Evolutionary conservation across 2,888 invertebrate species (phyloP).

Genomic region (Pycnomerus fuliginosus): DNA sequence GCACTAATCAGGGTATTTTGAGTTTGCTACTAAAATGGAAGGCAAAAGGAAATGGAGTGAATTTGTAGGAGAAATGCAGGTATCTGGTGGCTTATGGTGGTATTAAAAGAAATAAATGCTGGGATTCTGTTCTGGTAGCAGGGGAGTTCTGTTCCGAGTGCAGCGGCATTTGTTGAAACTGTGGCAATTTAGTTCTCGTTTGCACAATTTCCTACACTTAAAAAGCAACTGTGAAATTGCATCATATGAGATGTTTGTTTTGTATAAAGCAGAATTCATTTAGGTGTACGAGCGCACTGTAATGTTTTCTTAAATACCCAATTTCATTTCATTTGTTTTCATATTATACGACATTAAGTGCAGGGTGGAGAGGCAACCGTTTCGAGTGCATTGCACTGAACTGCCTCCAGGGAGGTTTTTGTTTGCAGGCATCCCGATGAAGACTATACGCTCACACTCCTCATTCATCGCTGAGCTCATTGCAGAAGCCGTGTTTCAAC

Average conservation of each 20-base stretch:
- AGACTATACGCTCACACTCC: not conserved
- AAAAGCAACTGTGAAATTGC: constrained; percentile 25
- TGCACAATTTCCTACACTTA: constrained; percentile 16
- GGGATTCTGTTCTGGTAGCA: no score
- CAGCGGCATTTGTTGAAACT: no score
- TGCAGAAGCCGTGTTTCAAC: constrained; percentile 16
- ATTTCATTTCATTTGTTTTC: constrained; percentile 35
- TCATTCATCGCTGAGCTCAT: constrained; percentile 12
- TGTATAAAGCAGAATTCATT: constrained; percentile 20
- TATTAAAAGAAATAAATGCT: no score
- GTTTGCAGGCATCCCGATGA: constrained; percentile 3
- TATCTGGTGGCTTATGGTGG: no score
- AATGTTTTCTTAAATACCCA: constrained; percentile 33
- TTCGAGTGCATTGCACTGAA: constrained; percentile 13
- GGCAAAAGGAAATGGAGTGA: no score
- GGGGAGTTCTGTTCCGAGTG: no score
- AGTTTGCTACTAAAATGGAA: no score
- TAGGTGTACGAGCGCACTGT: constrained; percentile 17
- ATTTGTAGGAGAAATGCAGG: no score
- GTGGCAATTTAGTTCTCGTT: not conserved
- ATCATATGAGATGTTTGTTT: constrained; percentile 23
- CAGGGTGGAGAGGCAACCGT: constrained; percentile 16
- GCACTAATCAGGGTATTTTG: no score
- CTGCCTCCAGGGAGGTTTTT: constrained; percentile 15
- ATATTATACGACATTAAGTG: constrained; percentile 33